Percentiles rank a stretch among this genome's conserved stretches.
Evolutionary conservation across 2,797 vertebrate genomes (phyloP).

Genomic region (Macroramphosus scolopax): DNA sequence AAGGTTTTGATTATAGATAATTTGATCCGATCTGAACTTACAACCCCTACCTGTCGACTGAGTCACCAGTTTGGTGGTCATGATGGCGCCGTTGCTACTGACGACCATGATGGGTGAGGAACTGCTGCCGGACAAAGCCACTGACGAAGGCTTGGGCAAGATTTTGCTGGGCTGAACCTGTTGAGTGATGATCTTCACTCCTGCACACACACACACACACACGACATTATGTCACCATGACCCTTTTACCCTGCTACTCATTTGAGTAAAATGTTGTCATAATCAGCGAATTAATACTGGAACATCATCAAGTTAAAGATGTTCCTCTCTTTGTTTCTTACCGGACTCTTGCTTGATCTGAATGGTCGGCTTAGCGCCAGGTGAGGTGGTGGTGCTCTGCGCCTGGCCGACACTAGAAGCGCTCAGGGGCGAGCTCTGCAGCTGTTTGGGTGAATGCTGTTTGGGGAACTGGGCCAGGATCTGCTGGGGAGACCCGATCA

Average conservation of each 20-base stretch:
- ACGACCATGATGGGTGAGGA: slow-evolving; percentile 98
- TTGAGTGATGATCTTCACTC: slow-evolving; percentile 99
- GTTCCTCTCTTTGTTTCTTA: too few species aligned
- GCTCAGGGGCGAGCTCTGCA: slow-evolving; percentile 77
- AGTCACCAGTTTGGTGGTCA: slow-evolving; percentile 97
- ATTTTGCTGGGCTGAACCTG: slow-evolving; percentile 99
- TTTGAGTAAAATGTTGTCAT: too few species aligned
- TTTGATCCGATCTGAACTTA: too few species aligned
- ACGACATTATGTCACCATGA: too few species aligned
- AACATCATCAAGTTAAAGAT: too few species aligned
- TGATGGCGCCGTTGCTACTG: slow-evolving; percentile 97
- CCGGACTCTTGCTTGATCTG: slow-evolving; percentile 99
- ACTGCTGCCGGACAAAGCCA: slow-evolving; percentile 89
- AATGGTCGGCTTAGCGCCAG: slow-evolving; percentile 91
- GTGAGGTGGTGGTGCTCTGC: slow-evolving; percentile 74
- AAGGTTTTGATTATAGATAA: too few species aligned
- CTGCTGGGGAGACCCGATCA: slow-evolving; percentile 88
- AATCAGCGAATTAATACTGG: too few species aligned
- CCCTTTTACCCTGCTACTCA: too few species aligned
- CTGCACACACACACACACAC: too few species aligned
- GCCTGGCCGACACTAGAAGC: slow-evolving; percentile 62
- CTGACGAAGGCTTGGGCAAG: slow-evolving; percentile 94
- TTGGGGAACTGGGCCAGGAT: slow-evolving; percentile 96
- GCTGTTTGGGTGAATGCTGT: slow-evolving; percentile 87
- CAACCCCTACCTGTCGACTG: slow-evolving; percentile 88